Evolutionary conservation across 2,797 vertebrate genomes (phyloP).

Genomic region (Urosaurus nigricauda): DNA sequence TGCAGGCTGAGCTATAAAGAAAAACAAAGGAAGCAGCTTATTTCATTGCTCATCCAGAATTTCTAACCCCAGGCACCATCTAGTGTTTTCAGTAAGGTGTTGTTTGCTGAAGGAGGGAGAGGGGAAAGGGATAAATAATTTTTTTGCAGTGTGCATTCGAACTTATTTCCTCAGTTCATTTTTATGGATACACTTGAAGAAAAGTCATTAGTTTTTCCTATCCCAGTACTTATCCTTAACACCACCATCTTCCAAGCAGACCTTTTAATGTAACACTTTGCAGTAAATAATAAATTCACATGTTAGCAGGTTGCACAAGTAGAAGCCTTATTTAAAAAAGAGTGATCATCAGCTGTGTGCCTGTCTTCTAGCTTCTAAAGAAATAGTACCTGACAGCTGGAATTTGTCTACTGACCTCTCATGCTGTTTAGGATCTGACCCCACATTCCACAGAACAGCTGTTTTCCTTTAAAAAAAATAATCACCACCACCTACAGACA

Average conservation of each 20-base stretch:
- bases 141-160: not conserved
- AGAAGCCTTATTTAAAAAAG: not conserved
- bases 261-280: not conserved
- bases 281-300: too few species aligned
- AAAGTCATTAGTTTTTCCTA: not conserved
- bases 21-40: not conserved
- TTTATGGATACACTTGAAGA: not conserved
- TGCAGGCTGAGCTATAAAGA: not conserved
- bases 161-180: not conserved
- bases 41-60: not conserved
- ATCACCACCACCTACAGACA: not conserved
- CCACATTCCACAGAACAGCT: not conserved
- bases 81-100: not conserved
- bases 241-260: not conserved
- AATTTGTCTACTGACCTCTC: not conserved
- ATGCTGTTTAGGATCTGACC: not conserved
- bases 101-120: too few species aligned
- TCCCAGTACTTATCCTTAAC: not conserved
- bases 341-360: rapidly evolving
- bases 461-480: not conserved
- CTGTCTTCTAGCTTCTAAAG: not conserved
- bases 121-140: too few species aligned
- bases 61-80: not conserved
- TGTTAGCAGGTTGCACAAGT: not conserved
- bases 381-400: not conserved